phyloP scores from a whole-genome alignment of 2,888 invertebrate species.

The Oxycera nigricornis region DNA sequence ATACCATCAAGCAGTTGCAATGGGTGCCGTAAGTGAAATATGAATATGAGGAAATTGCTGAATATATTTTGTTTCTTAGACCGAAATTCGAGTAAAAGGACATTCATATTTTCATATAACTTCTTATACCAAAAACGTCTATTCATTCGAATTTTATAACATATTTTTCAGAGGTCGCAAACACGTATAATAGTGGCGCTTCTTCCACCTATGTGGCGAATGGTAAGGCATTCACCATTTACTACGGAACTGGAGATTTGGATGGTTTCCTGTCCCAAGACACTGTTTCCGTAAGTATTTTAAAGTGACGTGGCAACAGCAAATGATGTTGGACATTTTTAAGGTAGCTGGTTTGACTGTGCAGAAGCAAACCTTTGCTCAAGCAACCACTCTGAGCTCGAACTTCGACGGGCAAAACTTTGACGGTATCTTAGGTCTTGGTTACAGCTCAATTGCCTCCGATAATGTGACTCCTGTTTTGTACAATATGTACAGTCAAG shows the following conservation, averaged over 20 bases:
- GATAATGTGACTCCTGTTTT: constrained; percentile 92
- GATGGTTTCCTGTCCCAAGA: constrained; percentile 96
- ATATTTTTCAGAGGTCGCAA: constrained; percentile 56
- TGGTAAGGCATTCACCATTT: constrained; percentile 91
- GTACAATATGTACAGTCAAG: constrained; percentile 88
- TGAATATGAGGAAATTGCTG: neutral
- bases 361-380: constrained; percentile 89
- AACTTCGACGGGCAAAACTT: constrained; percentile 99
- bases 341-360: constrained; percentile 80
- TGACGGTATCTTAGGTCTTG: constrained; percentile 97
- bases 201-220: constrained; percentile 87
- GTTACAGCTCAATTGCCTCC: constrained; percentile 86
- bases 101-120: neutral
- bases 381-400: constrained; percentile 90
- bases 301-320: too few relatives aligned
- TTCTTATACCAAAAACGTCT: neutral
- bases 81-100: neutral
- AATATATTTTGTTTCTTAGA: neutral
- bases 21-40: neutral
- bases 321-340: constrained; percentile 45
- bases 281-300: constrained; percentile 75
- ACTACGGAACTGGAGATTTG: constrained; percentile 95
- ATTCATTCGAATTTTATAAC: neutral
- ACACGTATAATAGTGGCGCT: constrained; percentile 90
- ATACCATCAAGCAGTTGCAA: constrained; percentile 88